phyloP scores from a whole-genome alignment of 2,888 invertebrate genomes.

The Taphrorychus bicolor region DNA sequence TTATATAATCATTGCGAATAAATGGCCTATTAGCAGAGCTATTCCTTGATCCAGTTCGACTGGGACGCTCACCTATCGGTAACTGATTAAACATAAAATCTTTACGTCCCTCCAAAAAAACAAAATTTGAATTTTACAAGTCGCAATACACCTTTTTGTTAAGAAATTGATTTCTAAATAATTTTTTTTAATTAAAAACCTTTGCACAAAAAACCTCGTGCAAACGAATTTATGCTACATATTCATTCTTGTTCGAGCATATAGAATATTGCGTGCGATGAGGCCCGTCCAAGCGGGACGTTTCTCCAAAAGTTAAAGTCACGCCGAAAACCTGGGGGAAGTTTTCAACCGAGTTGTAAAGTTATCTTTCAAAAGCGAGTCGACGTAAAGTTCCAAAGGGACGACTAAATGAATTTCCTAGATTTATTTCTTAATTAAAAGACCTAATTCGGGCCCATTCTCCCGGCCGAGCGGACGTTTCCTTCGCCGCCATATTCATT shows the following conservation, averaged over 20 bases:
- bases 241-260: no score
- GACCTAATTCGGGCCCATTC: constrained; percentile 32
- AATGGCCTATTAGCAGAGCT: background rate
- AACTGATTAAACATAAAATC: no score
- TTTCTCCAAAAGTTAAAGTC: no score
- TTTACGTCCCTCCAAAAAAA: background rate
- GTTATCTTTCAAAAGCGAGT: background rate
- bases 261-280: no score
- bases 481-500: constrained; percentile 30
- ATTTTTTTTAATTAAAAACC: no score
- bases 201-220: no score
- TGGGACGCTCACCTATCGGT: no score
- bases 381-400: constrained; percentile 22
- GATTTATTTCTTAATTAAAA: constrained; percentile 38
- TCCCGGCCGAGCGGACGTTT: constrained; percentile 23
- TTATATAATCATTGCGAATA: background rate
- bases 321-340: no score
- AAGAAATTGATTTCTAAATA: no score
- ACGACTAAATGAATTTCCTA: constrained; percentile 24
- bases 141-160: background rate
- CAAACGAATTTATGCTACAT: no score
- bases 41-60: background rate
- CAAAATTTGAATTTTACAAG: background rate
- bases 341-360: background rate
- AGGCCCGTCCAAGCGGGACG: no score